Evolutionary conservation across 2,113 vertebrate species (phyloP).

Genomic region (Miniopterus natalensis): DNA sequence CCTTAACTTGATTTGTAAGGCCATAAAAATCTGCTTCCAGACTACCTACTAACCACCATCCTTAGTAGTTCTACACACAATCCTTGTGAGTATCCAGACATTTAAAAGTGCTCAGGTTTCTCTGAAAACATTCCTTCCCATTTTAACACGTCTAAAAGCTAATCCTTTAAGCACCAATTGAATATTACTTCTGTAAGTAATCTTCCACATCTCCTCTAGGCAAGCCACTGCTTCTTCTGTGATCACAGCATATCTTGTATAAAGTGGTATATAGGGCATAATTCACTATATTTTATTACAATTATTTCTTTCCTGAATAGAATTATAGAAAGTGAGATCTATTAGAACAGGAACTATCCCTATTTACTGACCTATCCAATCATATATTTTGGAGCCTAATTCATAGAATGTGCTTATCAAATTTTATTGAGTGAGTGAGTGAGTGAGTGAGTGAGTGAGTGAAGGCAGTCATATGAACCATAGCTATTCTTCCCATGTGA

Average conservation of each 20-base stretch:
- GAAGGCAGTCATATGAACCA: not conserved
- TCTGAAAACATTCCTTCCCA: not conserved
- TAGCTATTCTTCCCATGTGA: not conserved
- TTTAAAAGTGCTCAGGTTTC: not conserved
- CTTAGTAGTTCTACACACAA: not conserved
- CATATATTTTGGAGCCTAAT: not conserved
- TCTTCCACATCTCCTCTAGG: not conserved
- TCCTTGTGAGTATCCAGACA: not conserved
- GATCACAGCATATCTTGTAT: not conserved
- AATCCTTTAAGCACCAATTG: not conserved
- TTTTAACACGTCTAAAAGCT: not conserved
- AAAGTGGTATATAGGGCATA: not conserved
- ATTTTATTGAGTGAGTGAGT: not conserved
- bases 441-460: not conserved
- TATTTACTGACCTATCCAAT: not conserved
- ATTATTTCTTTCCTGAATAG: not conserved
- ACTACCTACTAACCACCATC: not conserved
- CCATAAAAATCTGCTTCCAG: not conserved
- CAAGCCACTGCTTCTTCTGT: not conserved
- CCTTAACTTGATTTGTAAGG: not conserved
- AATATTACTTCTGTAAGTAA: not conserved
- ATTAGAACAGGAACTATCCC: not conserved
- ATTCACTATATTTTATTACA: not conserved
- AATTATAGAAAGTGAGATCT: not conserved
- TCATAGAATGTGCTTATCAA: not conserved